Conservation (phyloP, 2,888 invertebrate genomes). For the Caenorhabditis auriculariae region DNA sequence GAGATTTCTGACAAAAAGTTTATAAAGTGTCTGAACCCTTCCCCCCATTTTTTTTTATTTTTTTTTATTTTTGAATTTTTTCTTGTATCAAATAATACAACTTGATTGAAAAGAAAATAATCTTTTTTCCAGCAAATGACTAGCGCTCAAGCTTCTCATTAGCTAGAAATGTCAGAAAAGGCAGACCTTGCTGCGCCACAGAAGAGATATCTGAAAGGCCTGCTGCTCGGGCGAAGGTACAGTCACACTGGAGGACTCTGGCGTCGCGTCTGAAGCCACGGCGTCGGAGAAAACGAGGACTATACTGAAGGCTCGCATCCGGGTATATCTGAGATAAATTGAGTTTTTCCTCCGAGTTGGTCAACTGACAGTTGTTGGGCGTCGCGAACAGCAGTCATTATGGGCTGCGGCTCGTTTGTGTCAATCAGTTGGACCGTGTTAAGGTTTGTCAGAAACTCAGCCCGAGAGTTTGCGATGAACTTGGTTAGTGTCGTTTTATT, state of each 20-base stretch:
- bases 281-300: conserved; percentile 18
- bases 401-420: conserved; percentile 19
- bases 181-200: conserved; percentile 24
- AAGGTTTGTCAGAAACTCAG: conserved; percentile 4
- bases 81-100: too few relatives aligned
- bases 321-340: conserved; percentile 1
- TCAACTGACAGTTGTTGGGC: conserved; percentile 12
- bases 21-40: too few relatives aligned
- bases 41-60: too few relatives aligned
- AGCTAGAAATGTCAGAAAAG: too few relatives aligned
- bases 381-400: conserved; percentile 11
- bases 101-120: too few relatives aligned
- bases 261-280: conserved; percentile 12
- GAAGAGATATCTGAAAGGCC: conserved; percentile 20
- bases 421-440: conserved; percentile 3
- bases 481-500: background rate
- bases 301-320: conserved; percentile 18
- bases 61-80: too few relatives aligned
- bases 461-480: background rate
- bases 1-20: too few relatives aligned
- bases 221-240: conserved; percentile 16
- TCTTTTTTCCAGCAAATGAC: too few relatives aligned
- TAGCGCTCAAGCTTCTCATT: too few relatives aligned
- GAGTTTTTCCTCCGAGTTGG: background rate
- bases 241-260: conserved; percentile 13